phyloP scores from a whole-genome alignment of 2,797 vertebrate species.

The Cryptoblepharus egeriae region DNA sequence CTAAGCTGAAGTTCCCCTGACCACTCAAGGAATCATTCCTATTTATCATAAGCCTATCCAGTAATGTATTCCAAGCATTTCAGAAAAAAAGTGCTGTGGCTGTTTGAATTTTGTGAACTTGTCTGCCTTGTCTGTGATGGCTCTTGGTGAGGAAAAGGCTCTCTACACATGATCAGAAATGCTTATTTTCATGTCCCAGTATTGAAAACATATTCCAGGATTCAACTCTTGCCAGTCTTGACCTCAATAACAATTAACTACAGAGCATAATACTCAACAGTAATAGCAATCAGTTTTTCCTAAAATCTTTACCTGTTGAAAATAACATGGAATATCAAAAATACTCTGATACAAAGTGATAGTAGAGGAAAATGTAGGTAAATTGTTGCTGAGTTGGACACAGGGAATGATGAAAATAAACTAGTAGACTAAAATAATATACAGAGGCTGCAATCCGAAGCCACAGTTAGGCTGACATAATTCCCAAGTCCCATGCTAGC shows the following conservation, averaged over 20 bases:
- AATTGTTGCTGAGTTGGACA: background rate
- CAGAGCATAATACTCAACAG: background rate
- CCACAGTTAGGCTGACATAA: too few relatives aligned
- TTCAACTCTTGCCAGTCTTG: background rate
- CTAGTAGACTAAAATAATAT: too few relatives aligned
- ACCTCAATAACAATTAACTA: background rate
- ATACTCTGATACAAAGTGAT: background rate
- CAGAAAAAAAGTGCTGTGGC: background rate
- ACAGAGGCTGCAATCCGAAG: too few relatives aligned
- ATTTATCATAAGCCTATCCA: background rate
- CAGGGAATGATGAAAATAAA: background rate
- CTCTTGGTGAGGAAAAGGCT: background rate
- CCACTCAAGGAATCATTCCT: background rate
- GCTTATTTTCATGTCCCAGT: background rate
- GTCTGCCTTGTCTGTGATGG: background rate
- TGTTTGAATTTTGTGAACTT: background rate
- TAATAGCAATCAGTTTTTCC: too few relatives aligned
- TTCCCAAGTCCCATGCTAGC: too few relatives aligned
- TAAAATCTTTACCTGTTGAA: background rate
- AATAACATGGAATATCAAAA: background rate
- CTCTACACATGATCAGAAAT: background rate
- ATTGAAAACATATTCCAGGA: background rate
- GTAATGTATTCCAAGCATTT: background rate
- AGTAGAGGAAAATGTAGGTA: background rate
- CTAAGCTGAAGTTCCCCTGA: background rate